These are phyloP conservation scores for Melanogrammus aeglefinus DNA, from an alignment of 2,797 vertebrate genomes.

Conservation along the genomic window DNA sequence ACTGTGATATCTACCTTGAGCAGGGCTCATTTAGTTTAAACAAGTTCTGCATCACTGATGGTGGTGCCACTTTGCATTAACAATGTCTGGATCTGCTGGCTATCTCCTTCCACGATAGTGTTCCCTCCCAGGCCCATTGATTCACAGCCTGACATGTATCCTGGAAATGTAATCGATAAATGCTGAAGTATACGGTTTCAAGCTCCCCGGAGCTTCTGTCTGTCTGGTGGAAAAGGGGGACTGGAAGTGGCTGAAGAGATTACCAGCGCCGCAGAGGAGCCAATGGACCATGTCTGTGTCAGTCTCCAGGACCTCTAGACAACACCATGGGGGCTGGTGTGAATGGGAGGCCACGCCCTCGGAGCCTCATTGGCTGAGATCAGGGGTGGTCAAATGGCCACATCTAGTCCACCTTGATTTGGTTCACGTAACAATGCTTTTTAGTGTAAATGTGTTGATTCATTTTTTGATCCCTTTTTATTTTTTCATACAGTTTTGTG, in stretches of 20 bases:
- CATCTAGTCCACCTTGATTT: neutral
- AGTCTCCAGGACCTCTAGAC: slow-evolving; percentile 10
- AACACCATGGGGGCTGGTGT: slow-evolving; percentile 20
- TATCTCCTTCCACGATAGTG: slow-evolving; percentile 13
- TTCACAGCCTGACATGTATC: slow-evolving; percentile 29
- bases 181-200: neutral
- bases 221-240: slow-evolving; percentile 1
- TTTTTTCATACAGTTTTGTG: no score
- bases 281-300: slow-evolving; percentile 10
- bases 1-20: neutral
- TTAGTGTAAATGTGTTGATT: no score
- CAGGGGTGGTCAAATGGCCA: neutral
- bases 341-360: neutral
- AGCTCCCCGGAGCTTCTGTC: neutral
- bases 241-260: slow-evolving; percentile 1
- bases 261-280: slow-evolving; percentile 8
- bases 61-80: slow-evolving; percentile 6
- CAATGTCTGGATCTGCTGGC: slow-evolving; percentile 24
- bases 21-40: neutral
- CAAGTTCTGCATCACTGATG: neutral
- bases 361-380: neutral
- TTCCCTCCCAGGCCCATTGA: slow-evolving; percentile 39
- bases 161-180: slow-evolving; percentile 45
- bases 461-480: no score
- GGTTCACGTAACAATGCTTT: neutral